Percentiles rank a stretch among this genome's conserved stretches.
Conservation (phyloP, 2,888 invertebrate genomes). For the Drosophila anceps region DNA sequence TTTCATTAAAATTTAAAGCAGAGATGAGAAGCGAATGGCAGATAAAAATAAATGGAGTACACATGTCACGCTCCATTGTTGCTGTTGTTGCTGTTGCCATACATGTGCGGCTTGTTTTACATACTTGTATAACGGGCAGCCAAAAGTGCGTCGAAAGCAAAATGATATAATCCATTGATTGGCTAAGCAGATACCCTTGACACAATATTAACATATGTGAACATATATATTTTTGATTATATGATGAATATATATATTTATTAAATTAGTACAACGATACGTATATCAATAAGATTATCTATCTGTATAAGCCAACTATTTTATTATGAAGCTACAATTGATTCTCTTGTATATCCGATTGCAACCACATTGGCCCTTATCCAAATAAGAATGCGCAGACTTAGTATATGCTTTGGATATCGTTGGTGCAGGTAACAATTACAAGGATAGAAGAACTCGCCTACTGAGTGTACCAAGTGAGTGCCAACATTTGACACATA, state of each 20-base stretch:
- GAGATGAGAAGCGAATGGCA: constrained; percentile 23
- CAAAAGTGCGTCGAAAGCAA: constrained; percentile 15
- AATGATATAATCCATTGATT: not conserved
- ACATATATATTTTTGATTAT: too few species aligned
- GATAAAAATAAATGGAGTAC: constrained; percentile 41
- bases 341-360: too few species aligned
- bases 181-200: constrained; percentile 3
- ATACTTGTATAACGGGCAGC: constrained; percentile 20
- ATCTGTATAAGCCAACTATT: not conserved
- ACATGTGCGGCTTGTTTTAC: constrained; percentile 36
- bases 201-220: too few species aligned
- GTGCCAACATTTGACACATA: constrained; percentile 52
- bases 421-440: not conserved
- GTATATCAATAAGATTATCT: not conserved
- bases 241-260: too few species aligned
- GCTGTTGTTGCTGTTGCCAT: constrained; percentile 1
- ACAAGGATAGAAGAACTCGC: constrained; percentile 19
- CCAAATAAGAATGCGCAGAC: not conserved
- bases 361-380: not conserved
- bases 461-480: constrained; percentile 29
- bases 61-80: constrained; percentile 30
- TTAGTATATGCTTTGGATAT: not conserved
- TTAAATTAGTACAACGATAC: not conserved
- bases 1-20: constrained; percentile 57
- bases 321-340: not conserved